Base-by-base conservation (phyloP, 1,140 invertebrate genomes). In the Drosophila pseudoobscura region DNA sequence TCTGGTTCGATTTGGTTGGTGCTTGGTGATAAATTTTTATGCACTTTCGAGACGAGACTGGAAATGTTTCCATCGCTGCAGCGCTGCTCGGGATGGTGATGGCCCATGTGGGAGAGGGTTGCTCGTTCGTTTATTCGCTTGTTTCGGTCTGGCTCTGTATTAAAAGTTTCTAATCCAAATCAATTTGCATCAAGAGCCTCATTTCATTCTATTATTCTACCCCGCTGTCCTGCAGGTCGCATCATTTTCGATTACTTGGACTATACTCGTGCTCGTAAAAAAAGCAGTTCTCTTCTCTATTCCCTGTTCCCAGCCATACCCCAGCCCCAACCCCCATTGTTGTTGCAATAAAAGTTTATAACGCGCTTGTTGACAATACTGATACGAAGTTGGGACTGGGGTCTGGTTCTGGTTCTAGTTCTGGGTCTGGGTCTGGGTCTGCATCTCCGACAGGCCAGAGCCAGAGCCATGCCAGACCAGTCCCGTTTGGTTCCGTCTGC, bases 141-240 rank as follows among this genome's bases (percentile, higher is more conserved):
- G 43, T 44, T 13, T 51, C 31, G 43, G 52, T 56, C 45, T 68
- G 68, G 44, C 24, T 61, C 41, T 49, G 60, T 60, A 62, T 75
- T 71, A 62, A 70, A 75, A 78, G 69, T 75, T 83, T 89, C 82
- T 83, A 90, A 90, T 90, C 87, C 87, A 89, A 90, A 89, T 90
- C 87, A 90, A 90, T 90, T 89, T 90, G 76, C 82, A 90, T 83
- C 87, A 83, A 90, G 87, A 83, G 87, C 68, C 82, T 90, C 87
- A 90, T 90, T 89, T 87, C 68, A 90, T 90, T 90, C 87, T 83
- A 90, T 90, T 90, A 90, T 78, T 90, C 69, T 74, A 51, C 53
- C 52, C 41, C 58, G 22, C 17, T 49, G 60, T 77, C 76, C 80
- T 85, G 68, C 63, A 63, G 80, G 80, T 80, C 80, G 73, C 80